Base-by-base conservation (phyloP, 2,797 vertebrate genomes). In the Syngnathus rostellatus region DNA sequence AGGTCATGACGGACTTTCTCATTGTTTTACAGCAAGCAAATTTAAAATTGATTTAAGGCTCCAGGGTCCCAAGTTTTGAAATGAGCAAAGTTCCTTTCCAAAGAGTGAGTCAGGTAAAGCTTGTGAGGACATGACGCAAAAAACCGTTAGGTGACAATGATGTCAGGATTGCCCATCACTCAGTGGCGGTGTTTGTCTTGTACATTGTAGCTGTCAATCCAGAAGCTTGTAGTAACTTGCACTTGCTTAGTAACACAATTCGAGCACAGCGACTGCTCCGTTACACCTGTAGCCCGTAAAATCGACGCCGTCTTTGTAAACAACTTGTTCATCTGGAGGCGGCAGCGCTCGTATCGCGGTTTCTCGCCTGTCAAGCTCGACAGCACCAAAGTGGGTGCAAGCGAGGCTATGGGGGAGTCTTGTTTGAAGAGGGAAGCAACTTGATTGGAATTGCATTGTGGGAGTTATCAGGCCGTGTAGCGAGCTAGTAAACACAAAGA, bases 401-500 rank as follows among this genome's bases (percentile, higher is more conserved):
- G 19, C 5, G 53, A 5, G 23, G 53, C 3, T 4, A 37, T 38
- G 59, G 9, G 19, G 38, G 59, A 41, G 19, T 61, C 38, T 41
- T n/a, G 59, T 61, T 57, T 57, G 54, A 57, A 16, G 25, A 58
- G 55, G 55, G 9, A 23, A 41, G 8, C 39, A 61, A 61, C 59
- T 61, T 61, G 59, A 61, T 61, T 41, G 60, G 21, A 45, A 23
- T 25, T 43, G 80, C 79, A 83, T 77, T 81, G 67, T 81, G 81
- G 80, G 83, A 80, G 80, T 82, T 71, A 72, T 70, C 62, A 57
- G 70, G 62, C 65, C 55, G 16, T 68, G 75, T 77, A 61, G 67
- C 25, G 63, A 63, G 7, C 48, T 66, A 69, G 81, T 80, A 83
- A 85, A 81, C 77, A 81, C 51, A 1, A 37, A 23, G 39, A 72